Evolutionary conservation across 2,888 invertebrate genomes (phyloP), one percentile per base, ranked within the genome.

Genomic region (Drosophila mettleri): DNA sequence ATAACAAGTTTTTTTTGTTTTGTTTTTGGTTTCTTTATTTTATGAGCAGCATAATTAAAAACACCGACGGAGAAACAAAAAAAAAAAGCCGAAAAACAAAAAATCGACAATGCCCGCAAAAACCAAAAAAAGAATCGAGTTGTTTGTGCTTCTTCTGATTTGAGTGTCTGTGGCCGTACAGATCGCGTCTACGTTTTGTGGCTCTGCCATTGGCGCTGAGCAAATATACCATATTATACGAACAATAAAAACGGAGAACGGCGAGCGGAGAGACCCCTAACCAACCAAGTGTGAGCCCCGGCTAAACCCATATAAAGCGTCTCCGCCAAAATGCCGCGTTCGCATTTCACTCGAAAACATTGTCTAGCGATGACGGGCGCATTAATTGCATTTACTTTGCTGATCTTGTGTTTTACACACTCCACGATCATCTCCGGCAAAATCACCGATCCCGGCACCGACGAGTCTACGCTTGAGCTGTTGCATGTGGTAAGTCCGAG

Each of bases 401-500:
- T 91, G 65, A 75, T 92, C 66, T 78, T 91, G 77, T 87, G 89
- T 61, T 79, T 90, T 45, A 85, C 86, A 53, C 89, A 89, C 59
- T 83, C 90, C 36, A 45, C 81, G 41, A 76, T 87, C 31, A 76
- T 83, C 29, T 85, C 91, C 51, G 82, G 69, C 36, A 77, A 81
- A 24, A 38, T 82, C 52, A 75, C 76, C 55, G 78, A 83, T 69
- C 80, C 77, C 41, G 81, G 69, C 51, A 74, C 78, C 43, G 86
- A 90, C 76, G 77, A 89, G 61, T 80, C 91, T 52, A 89, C 91
- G 41, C 80, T 91, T 54, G 89, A 91, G 72, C 80, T 91, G 64
- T 65, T 91, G 51, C 91, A 91, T 89, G 91, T 91, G 92, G 91
- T 91, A 87, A 92, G 91, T 89, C 38, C 34, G 18, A 43, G 29